Evolutionary conservation across 2,797 vertebrate genomes (phyloP).

Genomic region (Oryzias sinensis): DNA sequence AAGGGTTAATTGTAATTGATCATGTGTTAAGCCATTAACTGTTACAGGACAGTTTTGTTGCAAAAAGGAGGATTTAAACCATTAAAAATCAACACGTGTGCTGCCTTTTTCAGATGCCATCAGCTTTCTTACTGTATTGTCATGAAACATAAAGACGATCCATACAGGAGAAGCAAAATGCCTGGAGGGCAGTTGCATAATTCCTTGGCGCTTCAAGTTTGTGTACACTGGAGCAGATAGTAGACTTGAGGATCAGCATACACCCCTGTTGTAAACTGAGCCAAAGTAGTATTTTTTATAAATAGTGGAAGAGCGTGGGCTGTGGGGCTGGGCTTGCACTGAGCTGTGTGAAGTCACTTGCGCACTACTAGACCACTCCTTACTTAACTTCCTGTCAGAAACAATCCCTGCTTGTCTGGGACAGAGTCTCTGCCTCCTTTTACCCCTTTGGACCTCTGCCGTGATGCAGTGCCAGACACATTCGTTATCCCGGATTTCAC

Average conservation of each 20-base stretch:
- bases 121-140: conserved; percentile 50
- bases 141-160: conserved; percentile 42
- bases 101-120: conserved; percentile 22
- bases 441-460: conserved; percentile 14
- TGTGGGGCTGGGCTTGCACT: conserved; percentile 60
- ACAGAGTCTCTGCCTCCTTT: conserved; percentile 41
- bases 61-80: conserved; percentile 26
- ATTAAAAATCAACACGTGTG: conserved; percentile 44
- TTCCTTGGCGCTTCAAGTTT: conserved; percentile 67
- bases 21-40: no score
- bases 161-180: conserved; percentile 55
- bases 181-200: conserved; percentile 70
- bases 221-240: conserved; percentile 69
- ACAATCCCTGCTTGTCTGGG: conserved; percentile 77
- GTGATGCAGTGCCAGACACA: conserved; percentile 24
- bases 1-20: no score
- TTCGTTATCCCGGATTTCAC: conserved; percentile 48
- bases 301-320: conserved; percentile 78
- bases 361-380: conserved; percentile 76
- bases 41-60: conserved; percentile 20
- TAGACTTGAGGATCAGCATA: conserved; percentile 69
- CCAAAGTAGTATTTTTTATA: conserved; percentile 73
- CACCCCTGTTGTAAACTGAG: conserved; percentile 71
- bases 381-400: conserved; percentile 79
- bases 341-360: conserved; percentile 72